These are phyloP conservation scores for Chiroxiphia lanceolata DNA, from an alignment of 2,797 vertebrate species.

Conservation along the genomic window DNA sequence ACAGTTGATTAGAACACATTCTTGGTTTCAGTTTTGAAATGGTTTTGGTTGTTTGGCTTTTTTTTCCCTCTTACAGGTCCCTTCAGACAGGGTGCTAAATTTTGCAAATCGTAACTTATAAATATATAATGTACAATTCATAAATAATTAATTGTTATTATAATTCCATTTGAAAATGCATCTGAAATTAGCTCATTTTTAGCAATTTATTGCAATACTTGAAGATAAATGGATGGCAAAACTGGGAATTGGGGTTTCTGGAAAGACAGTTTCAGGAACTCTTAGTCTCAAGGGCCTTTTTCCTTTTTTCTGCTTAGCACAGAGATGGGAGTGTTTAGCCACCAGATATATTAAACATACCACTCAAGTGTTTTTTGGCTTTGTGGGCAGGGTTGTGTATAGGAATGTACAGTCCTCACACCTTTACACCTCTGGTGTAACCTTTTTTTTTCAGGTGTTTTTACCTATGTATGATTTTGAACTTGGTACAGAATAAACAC, in stretches of 20 bases:
- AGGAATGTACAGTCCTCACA: neutral
- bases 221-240: neutral
- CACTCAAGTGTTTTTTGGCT: neutral
- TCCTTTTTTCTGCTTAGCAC: neutral
- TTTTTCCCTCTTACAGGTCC: neutral
- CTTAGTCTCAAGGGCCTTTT: neutral
- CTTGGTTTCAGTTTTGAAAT: neutral
- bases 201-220: neutral
- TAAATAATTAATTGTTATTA: neutral
- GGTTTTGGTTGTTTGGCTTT: fast-evolving
- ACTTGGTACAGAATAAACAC: neutral
- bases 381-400: neutral
- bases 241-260: neutral
- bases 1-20: neutral
- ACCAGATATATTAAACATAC: neutral
- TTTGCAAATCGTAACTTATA: neutral
- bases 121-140: neutral
- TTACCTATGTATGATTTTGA: neutral
- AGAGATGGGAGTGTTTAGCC: neutral
- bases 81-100: neutral
- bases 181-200: neutral
- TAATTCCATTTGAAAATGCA: neutral
- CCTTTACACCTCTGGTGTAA: neutral
- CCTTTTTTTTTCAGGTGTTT: neutral
- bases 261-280: neutral